Base-by-base conservation (phyloP, 1,140 invertebrate genomes). In the Drosophila equinoxialis region DNA sequence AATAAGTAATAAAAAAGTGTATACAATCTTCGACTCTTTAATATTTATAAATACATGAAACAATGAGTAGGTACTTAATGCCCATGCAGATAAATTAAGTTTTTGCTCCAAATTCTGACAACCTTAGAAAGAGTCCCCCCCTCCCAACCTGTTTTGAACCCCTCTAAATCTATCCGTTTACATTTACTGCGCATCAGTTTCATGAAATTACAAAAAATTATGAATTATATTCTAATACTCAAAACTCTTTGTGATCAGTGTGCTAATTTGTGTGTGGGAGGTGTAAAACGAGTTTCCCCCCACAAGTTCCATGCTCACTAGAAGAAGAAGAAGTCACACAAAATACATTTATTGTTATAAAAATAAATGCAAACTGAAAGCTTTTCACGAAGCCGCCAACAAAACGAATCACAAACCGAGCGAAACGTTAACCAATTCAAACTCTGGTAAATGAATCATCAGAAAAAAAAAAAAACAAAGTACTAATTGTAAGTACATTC, bases 181-280 rank as follows among this genome's bases (percentile, higher is more conserved):
- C 63, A 77, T 72, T 76, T 69, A 26, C 30, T 64, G 65, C 26
- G 57, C 39, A 23, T 51, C 45, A 51, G 45, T 23, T 30, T 30
- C 6, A 30, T 30, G 30, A 30, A 30, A 30, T 30, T 30, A 30
- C 30, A 30, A 30, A 30, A 30, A 30, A 30, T 30, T 23, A 51
- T 51, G 8, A 20, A 51, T 51, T 51, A 11, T 20, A 51, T 51
- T 51, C 45, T 23, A 51, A 20, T 51, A 51, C 37, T 51, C 7
- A 2, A 51, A 51, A 51, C 17, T 20, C 45, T 51, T 51, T 51
- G 17, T 23, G 17, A 8, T 23, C 2, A 30, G 33, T 42, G 54
- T 67, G 75, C 64, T 79, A 87, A 87, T 82, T 30, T 82, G 62
- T 45, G 77, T 76, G 82, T 85, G 82, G 82, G 83, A 87, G 76